A percentile compares a stretch with the other conserved stretches of the same genome.
These are phyloP conservation scores for Meandrina meandrites DNA, from an alignment of 92 coral and sea anemone species.

Conservation along the genomic window DNA sequence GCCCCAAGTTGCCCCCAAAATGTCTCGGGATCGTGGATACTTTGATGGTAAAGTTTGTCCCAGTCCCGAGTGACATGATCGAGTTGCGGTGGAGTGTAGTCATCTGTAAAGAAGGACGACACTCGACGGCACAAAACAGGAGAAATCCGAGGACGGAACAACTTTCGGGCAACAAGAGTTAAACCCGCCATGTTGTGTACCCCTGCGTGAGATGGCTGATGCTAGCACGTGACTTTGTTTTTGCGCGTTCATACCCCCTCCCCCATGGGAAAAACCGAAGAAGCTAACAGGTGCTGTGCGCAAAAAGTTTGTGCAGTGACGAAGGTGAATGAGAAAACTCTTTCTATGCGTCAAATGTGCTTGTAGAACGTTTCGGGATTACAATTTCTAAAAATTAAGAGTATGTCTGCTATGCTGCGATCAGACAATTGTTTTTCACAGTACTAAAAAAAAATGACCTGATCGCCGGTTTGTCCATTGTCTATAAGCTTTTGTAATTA, in stretches of 20 bases:
- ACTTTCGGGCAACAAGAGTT: conserved; percentile 24
- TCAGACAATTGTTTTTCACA: too few relatives aligned
- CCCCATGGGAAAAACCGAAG: not conserved
- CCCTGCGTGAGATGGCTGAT: not conserved
- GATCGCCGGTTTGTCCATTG: too few relatives aligned
- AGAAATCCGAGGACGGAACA: conserved; percentile 33
- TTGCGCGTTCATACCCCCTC: not conserved
- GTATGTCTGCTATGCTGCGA: too few relatives aligned
- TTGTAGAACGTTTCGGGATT: too few relatives aligned
- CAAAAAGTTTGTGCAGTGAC: too few relatives aligned
- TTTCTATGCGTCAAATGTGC: too few relatives aligned
- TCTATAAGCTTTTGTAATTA: too few relatives aligned
- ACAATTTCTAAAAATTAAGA: too few relatives aligned
- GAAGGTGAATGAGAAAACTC: too few relatives aligned
- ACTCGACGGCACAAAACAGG: conserved; percentile 49
- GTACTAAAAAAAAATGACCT: too few relatives aligned
- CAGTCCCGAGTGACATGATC: conserved; percentile 85
- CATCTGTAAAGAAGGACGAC: conserved; percentile 73
- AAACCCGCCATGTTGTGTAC: conserved; percentile 72
- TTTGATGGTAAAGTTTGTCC: conserved; percentile 73
- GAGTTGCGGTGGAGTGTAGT: conserved; percentile 81
- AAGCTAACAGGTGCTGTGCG: too few relatives aligned
- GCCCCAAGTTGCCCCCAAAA: conserved; percentile 98
- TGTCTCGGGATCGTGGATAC: conserved; percentile 79
- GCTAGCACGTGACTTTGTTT: conserved; percentile 23